Base-by-base conservation (phyloP, 2,113 vertebrate species). In the Gorsachius goisagi region DNA sequence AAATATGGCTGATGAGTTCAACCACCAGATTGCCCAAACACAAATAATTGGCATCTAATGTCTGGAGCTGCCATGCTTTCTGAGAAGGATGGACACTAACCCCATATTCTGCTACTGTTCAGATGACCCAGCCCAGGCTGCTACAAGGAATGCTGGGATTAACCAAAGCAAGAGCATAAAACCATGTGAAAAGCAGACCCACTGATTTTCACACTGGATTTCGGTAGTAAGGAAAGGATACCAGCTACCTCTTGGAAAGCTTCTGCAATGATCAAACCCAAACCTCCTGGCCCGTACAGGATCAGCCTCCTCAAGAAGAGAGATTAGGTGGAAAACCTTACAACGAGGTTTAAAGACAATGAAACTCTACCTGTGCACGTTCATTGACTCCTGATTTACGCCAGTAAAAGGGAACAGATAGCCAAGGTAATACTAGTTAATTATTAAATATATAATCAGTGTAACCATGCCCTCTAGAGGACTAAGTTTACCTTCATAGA, bases 391-490 rank as follows among this genome's bases (percentile, higher is more conserved):
- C 28, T 45, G 39, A 72, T 88, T 88, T 89, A 68, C 58, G 89
- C 77, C 50, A 55, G 52, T 11, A 55, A 62, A 82, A 87, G 69
- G 44, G 26, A 95, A 73, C 9, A 12, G 44, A 78, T 35, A 93
- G 39, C 60, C 86, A 89, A 92, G 67, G 71, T 89, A 95, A 85
- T 85, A 67, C 37, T 32, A 74, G 71, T 73, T 92, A 97, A 95
- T 97, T 97, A 97, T 95, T 95, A 96, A 95, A 95, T 90, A 97
- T 94, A 96, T 96, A 94, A 93, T 93, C 95, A 95, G 95, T 91
- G 95, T 97, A 97, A 97, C 92, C 95, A 97, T 97, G 96, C 95
- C 96, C 96, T 97, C 92, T 97, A 95, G 94, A 97, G 96, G 96
- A 95, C 91, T 95, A 95, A 95, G 39, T 63, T 94, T 94, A 96